phyloP scores from a whole-genome alignment of 2,797 vertebrate genomes.

The Gadopsis bispinosus region DNA sequence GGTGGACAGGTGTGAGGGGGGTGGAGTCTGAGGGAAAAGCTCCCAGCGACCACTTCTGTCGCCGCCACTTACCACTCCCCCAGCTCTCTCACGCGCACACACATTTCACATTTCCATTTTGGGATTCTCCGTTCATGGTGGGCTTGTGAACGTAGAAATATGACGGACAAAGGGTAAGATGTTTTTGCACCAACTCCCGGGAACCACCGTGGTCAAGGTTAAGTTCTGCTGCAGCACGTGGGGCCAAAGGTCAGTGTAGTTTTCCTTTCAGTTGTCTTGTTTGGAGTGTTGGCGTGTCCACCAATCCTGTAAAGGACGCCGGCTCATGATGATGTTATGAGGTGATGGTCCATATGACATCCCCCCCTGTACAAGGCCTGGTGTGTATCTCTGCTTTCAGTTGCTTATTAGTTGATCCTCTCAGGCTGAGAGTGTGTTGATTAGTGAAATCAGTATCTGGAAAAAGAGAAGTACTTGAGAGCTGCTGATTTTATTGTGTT shows the following conservation, averaged over 20 bases:
- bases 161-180: conserved; percentile 25
- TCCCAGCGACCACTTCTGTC: conserved; percentile 39
- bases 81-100: not conserved
- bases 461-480: not conserved
- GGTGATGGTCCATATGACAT: not conserved
- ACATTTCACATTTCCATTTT: conserved; percentile 9
- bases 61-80: conserved; percentile 8
- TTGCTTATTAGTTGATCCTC: conserved; percentile 18
- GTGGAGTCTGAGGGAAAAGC: conserved; percentile 40
- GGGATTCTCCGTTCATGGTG: not conserved
- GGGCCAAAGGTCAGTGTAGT: conserved; percentile 55
- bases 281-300: not conserved
- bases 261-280: not conserved
- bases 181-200: conserved; percentile 14
- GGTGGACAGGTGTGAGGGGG: conserved; percentile 70
- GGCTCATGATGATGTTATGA: not conserved
- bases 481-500: not conserved
- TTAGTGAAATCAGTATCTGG: not conserved
- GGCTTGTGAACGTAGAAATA: not conserved
- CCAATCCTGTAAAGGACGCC: not conserved
- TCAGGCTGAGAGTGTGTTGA: conserved; percentile 10
- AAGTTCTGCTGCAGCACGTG: not conserved
- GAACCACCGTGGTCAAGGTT: conserved; percentile 18
- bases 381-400: not conserved
- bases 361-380: not conserved